These are phyloP conservation scores for Apis cerana DNA, from an alignment of 1,140 invertebrate genomes.

Conservation along the genomic window DNA sequence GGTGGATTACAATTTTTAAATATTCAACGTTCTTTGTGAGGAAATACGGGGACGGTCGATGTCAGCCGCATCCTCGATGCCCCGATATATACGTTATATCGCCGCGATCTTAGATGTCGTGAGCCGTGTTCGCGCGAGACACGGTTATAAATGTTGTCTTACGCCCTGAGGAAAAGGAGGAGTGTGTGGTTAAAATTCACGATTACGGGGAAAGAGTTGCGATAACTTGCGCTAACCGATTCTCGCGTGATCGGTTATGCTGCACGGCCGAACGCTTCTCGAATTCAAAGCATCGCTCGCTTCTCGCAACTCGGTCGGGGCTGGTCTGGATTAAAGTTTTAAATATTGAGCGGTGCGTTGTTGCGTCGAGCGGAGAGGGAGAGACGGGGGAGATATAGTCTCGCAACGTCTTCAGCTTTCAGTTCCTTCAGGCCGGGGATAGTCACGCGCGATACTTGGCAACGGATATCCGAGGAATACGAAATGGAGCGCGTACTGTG, in stretches of 20 bases:
- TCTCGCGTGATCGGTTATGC: background rate
- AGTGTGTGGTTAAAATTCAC: background rate
- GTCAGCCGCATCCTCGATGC: constrained; percentile 27
- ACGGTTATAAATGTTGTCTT: too few relatives aligned
- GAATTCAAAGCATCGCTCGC: background rate
- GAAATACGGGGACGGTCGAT: constrained; percentile 21
- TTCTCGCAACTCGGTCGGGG: background rate
- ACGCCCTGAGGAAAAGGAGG: too few relatives aligned
- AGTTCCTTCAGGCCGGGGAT: background rate
- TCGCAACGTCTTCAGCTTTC: too few relatives aligned
- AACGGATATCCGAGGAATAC: constrained; percentile 51
- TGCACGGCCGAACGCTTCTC: background rate
- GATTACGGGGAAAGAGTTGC: background rate
- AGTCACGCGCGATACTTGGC: constrained; percentile 47
- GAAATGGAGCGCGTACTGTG: constrained; percentile 35
- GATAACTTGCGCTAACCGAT: background rate
- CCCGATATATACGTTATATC: constrained; percentile 1
- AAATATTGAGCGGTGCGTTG: constrained; percentile 38
- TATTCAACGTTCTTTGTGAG: constrained; percentile 36
- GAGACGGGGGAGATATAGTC: too few relatives aligned
- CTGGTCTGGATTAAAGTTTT: constrained; percentile 45
- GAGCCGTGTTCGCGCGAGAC: background rate
- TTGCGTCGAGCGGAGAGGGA: background rate
- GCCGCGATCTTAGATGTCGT: background rate
- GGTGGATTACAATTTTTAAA: constrained; percentile 49